Base-by-base conservation (phyloP, 2,888 invertebrate genomes). In the Entomobrya multifasciata region DNA sequence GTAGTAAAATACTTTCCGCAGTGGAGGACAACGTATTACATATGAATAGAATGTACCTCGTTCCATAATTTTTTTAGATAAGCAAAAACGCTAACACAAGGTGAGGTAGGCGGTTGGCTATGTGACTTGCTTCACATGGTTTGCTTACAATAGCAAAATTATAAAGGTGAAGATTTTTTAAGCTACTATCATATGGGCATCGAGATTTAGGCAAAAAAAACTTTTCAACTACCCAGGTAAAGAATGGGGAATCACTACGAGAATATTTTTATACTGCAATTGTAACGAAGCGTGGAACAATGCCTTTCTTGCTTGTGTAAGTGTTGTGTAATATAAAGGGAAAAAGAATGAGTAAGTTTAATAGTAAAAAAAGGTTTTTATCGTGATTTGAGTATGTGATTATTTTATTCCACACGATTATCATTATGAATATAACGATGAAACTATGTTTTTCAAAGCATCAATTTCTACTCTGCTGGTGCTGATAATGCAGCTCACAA, bases 301-400 rank as follows among this genome's bases (percentile, higher is more conserved):
- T 11, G 25, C 36, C 8, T 4, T 36, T 6, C 36, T 36, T 36
- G 36, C 36, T 36, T 52, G 52, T 8, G 36, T 36, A 8, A 52
- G 17, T 52, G 52, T 52, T 52, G n/a, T n/a, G 52, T n/a, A 52
- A 52, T 36, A 36, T 36, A 8, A 4, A 36, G 36, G 60, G 30
- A 57, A 20, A 57, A 20, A 41, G 67, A 67, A 67, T n/a, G 25
- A 44, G 44, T 22, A 17, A 25, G 27, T 44, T 25, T n/a, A 11
- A 5, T 41, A 36, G 44, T 47, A 72, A 49, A 44, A 72, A 49
- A 49, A 49, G 17, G 22, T 36, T 72, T 72, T 72, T 41, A 81
- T 81, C 81, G 82, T 74, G 72, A 82, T 82, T 74, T 74, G 72
- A 72, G 72, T 60, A 82, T 72, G 60, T 72, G 82, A 82, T 82